A percentile compares a stretch with the other conserved stretches of the same genome.
Conservation (phyloP, 2,888 invertebrate genomes). For the Xiphydria camelus region DNA sequence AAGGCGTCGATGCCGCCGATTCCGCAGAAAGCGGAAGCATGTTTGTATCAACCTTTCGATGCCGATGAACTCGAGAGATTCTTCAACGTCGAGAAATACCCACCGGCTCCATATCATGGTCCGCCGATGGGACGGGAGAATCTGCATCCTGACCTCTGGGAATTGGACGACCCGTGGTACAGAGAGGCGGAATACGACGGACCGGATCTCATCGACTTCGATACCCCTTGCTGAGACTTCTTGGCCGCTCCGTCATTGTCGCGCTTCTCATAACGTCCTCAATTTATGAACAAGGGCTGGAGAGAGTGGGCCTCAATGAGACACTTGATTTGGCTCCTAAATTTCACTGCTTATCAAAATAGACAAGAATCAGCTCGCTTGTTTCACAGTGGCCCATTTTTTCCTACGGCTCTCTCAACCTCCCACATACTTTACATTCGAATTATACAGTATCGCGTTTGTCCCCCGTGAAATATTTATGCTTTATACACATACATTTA, state of each 20-base stretch:
- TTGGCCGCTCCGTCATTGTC: neutral
- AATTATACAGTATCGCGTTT: neutral
- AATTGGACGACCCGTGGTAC: slow-evolving; percentile 44
- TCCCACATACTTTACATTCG: neutral
- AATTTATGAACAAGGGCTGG: no score
- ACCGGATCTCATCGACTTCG: slow-evolving; percentile 38
- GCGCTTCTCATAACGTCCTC: no score
- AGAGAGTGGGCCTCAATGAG: no score
- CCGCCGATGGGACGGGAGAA: slow-evolving; percentile 35
- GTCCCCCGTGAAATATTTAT: neutral
- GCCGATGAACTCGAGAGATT: slow-evolving; percentile 40
- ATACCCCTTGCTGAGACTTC: slow-evolving; percentile 4
- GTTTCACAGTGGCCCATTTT: no score
- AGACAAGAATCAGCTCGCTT: no score
- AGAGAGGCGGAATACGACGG: slow-evolving; percentile 13
- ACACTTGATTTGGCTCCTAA: no score
- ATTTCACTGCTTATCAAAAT: no score
- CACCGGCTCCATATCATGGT: slow-evolving; percentile 17
- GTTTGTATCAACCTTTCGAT: slow-evolving; percentile 19
- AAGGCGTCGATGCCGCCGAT: slow-evolving; percentile 26
- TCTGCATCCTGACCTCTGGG: slow-evolving; percentile 41
- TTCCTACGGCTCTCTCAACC: no score
- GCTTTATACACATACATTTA: no score
- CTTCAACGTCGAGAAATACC: slow-evolving; percentile 35
- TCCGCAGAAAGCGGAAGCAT: slow-evolving; percentile 16